Conservation (phyloP, 2,888 invertebrate genomes). For the Zhengitettix transpicula region DNA sequence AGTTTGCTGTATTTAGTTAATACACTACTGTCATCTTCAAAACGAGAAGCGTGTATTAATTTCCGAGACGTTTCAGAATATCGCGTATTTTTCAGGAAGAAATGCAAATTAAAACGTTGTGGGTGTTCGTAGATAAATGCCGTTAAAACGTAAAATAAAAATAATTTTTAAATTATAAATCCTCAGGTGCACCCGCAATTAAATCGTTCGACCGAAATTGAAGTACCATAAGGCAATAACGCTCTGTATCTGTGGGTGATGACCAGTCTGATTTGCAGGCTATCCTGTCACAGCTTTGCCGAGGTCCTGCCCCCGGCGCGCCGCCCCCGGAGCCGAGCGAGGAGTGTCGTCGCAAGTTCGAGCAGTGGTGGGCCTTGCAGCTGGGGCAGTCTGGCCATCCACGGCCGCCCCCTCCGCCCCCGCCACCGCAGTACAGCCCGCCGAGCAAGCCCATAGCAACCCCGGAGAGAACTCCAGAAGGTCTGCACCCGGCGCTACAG, state of each 20-base stretch:
- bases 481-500: conserved; percentile 15
- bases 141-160: too few relatives aligned
- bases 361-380: conserved; percentile 76
- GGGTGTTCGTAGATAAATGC: too few relatives aligned
- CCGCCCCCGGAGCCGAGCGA: conserved; percentile 58
- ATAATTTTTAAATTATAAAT: too few relatives aligned
- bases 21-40: too few relatives aligned
- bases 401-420: conserved; percentile 5
- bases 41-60: too few relatives aligned
- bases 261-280: conserved; percentile 32
- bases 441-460: conserved; percentile 25
- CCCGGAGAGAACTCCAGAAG: conserved; percentile 25
- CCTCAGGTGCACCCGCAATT: too few relatives aligned
- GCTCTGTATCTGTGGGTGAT: too few relatives aligned
- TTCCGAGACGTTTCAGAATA: too few relatives aligned
- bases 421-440: conserved; percentile 12
- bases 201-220: background rate
- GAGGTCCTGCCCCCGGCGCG: conserved; percentile 48
- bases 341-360: conserved; percentile 74
- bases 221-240: too few relatives aligned
- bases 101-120: too few relatives aligned
- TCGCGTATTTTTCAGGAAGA: too few relatives aligned
- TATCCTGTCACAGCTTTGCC: conserved; percentile 65
- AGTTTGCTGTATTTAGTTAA: too few relatives aligned
- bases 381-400: conserved; percentile 25